A percentile compares a stretch with the other conserved stretches of the same genome.
Evolutionary conservation across 2,113 vertebrate species (phyloP).

Genomic region (Rousettus leschenaultii): DNA sequence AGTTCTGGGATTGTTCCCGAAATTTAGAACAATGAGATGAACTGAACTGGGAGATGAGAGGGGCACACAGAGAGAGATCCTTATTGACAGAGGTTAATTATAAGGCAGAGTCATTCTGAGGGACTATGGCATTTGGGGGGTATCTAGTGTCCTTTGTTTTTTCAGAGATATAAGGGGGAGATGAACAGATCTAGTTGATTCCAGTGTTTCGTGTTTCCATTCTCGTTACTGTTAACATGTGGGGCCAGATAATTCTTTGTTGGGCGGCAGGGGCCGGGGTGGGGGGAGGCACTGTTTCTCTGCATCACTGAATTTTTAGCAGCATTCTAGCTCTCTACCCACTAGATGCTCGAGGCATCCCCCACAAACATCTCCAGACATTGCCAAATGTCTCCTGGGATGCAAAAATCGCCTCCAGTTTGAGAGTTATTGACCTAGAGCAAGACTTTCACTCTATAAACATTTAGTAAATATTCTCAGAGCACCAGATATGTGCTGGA

Average conservation of each 20-base stretch:
- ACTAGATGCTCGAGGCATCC: background rate
- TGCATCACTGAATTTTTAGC: background rate
- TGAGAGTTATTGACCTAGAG: background rate
- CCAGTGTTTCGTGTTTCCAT: background rate
- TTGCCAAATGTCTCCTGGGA: background rate
- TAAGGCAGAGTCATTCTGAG: background rate
- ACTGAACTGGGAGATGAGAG: background rate
- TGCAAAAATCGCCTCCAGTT: background rate
- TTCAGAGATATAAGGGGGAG: background rate
- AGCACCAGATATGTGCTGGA: background rate
- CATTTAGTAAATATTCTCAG: background rate
- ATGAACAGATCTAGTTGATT: background rate
- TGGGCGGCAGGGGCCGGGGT: too few species aligned
- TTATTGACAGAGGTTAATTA: background rate
- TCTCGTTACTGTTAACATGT: rapidly evolving
- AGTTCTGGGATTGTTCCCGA: conserved; percentile 41
- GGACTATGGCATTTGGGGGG: background rate
- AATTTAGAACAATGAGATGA: background rate
- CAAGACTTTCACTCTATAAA: background rate
- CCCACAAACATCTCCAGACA: background rate
- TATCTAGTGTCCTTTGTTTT: background rate
- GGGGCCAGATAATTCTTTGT: background rate
- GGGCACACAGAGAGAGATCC: background rate
- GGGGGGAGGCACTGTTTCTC: background rate
- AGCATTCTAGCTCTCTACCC: background rate